Percentiles rank a stretch among this genome's conserved stretches.
Conservation (phyloP, 2,888 invertebrate genomes). For the Beris chalybata region DNA sequence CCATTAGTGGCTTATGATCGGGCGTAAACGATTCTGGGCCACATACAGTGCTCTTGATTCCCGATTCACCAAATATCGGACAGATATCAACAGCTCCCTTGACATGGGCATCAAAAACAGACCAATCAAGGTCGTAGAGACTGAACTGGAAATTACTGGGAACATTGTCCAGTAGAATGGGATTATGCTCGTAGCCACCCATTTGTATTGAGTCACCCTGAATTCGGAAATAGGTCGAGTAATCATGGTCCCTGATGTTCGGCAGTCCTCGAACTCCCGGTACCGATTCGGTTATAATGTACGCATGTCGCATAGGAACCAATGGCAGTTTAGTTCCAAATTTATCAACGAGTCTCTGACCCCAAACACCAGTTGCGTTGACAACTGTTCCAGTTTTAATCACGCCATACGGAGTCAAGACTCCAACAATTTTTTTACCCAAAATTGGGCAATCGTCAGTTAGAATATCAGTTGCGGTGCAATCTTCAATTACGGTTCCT, state of each 20-base stretch:
- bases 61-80: conserved; percentile 72
- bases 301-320: conserved; percentile 85
- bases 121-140: conserved; percentile 86
- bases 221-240: conserved; percentile 77
- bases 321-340: conserved; percentile 67
- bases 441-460: conserved; percentile 61
- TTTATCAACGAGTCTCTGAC: conserved; percentile 63
- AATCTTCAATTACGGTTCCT: conserved; percentile 74
- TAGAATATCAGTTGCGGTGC: conserved; percentile 71
- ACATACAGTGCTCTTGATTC: conserved; percentile 84
- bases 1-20: conserved; percentile 86
- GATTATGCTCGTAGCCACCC: conserved; percentile 88
- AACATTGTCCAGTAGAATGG: conserved; percentile 76
- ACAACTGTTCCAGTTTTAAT: conserved; percentile 79
- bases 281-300: conserved; percentile 79
- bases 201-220: conserved; percentile 82
- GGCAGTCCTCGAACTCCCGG: conserved; percentile 74
- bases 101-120: conserved; percentile 77
- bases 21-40: conserved; percentile 93
- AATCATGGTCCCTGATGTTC: conserved; percentile 85
- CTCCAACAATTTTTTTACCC: conserved; percentile 68
- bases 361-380: conserved; percentile 77
- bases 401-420: conserved; percentile 69
- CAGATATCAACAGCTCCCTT: conserved; percentile 71
- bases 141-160: conserved; percentile 79